Evolutionary conservation across 1,140 invertebrate species (phyloP).

Genomic region (Plodia interpunctella): DNA sequence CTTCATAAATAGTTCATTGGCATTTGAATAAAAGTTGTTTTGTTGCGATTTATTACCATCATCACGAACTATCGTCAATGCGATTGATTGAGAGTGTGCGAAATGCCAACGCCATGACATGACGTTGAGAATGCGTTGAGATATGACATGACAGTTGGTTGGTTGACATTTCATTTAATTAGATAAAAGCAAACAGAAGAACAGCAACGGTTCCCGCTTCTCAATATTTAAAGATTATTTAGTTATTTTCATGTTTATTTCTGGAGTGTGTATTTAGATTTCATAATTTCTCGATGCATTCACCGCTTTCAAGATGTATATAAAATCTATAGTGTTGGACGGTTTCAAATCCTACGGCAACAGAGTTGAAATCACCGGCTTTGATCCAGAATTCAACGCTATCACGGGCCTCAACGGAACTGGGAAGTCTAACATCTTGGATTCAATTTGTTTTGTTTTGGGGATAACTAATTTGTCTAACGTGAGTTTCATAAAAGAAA

Average conservation of each 20-base stretch:
- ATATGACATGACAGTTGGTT: too few relatives aligned
- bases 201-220: constrained; percentile 20
- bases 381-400: constrained; percentile 97
- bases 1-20: too few relatives aligned
- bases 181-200: constrained; percentile 8
- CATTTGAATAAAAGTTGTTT: too few relatives aligned
- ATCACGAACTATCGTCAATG: too few relatives aligned
- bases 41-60: too few relatives aligned
- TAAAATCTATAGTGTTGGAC: constrained; percentile 96
- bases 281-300: constrained; percentile 9
- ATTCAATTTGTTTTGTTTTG: constrained; percentile 98
- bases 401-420: constrained; percentile 99
- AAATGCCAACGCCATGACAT: too few relatives aligned
- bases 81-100: too few relatives aligned
- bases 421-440: constrained; percentile 99
- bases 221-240: constrained; percentile 12
- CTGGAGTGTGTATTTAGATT: constrained; percentile 2
- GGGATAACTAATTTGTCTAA: constrained; percentile 96
- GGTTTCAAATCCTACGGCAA: constrained; percentile 99
- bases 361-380: constrained; percentile 94
- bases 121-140: too few relatives aligned
- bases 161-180: too few relatives aligned
- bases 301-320: constrained; percentile 84
- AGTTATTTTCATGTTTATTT: constrained; percentile 2
- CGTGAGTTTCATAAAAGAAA: constrained; percentile 77